Evolutionary conservation across 2,888 invertebrate species (phyloP), one percentile per base, ranked within the genome.

Genomic region (Lochmaea capreae): DNA sequence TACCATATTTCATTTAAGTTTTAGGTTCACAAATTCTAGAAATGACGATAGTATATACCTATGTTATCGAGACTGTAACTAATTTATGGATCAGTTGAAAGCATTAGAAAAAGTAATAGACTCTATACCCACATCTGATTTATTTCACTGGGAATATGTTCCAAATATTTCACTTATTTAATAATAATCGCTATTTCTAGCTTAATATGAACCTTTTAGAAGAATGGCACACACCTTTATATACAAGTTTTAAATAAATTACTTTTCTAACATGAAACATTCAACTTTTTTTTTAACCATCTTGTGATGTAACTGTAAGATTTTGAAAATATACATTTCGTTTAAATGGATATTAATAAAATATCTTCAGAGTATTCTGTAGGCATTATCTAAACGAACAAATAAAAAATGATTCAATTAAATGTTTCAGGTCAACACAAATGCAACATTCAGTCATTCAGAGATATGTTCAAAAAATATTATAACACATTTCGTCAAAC

Each of bases 371-470:
- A 26, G 5, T 33, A 5, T 26, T 26, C 4, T 26, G 2, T 26
- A 26, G 26, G 26, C 5, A n/a, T n/a, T n/a, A n/a, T n/a, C n/a
- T n/a, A n/a, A n/a, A n/a, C n/a, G n/a, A n/a, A 22, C 22, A 22
- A 22, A 22, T 22, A 22, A 22, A 22, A 22, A 22, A 43, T 46
- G 11, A 46, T 12, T 46, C 46, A 67, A 67, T 58, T 49, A n/a
- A 59, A 62, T 52, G 49, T 52, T 57, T 70, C 70, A 70, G 26
- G 26, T 63, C 22, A 43, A 18, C 12, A 49, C 57, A 63, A 54
- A 39, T 43, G 70, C 33, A 76, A 76, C 71, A 74, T 49, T 76
- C 71, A 75, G 66, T 75, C 71, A 69, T 72, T n/a, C n/a, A 72
- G 54, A 68, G 74, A 75, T 75, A 75, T 75, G 74, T 75, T 72